phyloP scores from a whole-genome alignment of 2,888 invertebrate species.

The Tridacna crocea region DNA sequence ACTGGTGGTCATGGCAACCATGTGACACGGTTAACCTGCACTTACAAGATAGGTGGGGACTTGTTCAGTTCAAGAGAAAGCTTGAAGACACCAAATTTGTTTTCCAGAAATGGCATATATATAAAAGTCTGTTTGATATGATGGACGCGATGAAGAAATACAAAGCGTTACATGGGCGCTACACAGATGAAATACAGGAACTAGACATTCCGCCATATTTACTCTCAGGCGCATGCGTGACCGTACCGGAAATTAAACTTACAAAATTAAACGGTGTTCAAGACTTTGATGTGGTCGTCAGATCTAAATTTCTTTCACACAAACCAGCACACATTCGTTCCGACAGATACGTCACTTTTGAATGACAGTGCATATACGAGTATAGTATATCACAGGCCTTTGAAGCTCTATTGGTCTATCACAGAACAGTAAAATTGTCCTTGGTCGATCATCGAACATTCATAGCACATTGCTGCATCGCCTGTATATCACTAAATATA shows the following conservation, averaged over 20 bases:
- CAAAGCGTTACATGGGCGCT: constrained; percentile 42
- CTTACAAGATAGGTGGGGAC: constrained; percentile 69
- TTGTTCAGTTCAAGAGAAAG: constrained; percentile 69
- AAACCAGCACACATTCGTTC: constrained; percentile 46
- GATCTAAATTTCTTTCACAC: constrained; percentile 32
- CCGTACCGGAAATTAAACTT: constrained; percentile 47
- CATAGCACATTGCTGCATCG: no score
- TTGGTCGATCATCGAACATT: no score
- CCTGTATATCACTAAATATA: no score
- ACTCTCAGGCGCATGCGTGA: constrained; percentile 48
- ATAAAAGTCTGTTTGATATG: constrained; percentile 67
- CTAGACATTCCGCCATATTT: constrained; percentile 61
- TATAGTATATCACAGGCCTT: no score
- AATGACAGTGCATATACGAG: constrained; percentile 8
- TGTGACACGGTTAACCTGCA: constrained; percentile 54
- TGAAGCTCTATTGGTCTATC: no score
- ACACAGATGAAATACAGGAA: constrained; percentile 41
- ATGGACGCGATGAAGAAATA: constrained; percentile 61
- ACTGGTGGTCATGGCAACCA: constrained; percentile 64
- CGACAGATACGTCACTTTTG: constrained; percentile 56
- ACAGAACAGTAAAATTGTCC: no score
- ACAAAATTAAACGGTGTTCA: constrained; percentile 2
- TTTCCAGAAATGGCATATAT: constrained; percentile 63
- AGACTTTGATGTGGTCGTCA: constrained; percentile 43
- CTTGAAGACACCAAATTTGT: constrained; percentile 45